phyloP scores from a whole-genome alignment of 2,888 invertebrate species.

The Campopleginae sp. region DNA sequence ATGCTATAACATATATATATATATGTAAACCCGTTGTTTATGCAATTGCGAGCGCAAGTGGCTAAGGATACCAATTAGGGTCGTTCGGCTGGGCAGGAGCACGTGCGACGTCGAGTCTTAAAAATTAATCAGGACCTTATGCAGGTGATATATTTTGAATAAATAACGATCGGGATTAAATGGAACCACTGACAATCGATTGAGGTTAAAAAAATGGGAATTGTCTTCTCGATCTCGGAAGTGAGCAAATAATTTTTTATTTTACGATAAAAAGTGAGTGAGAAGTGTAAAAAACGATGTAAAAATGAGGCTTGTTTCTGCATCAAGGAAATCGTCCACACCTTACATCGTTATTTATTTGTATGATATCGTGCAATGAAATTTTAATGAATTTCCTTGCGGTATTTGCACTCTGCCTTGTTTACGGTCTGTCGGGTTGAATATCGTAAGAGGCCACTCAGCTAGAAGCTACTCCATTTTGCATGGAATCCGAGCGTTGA shows the following conservation, averaged over 20 bases:
- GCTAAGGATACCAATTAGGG: conserved; percentile 40
- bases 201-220: neutral
- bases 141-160: conserved; percentile 25
- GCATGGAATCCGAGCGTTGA: conserved; percentile 37
- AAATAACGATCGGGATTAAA: conserved; percentile 16
- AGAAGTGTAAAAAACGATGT: neutral
- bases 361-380: conserved; percentile 29
- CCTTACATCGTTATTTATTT: conserved; percentile 35
- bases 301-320: neutral
- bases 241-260: neutral
- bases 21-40: conserved; percentile 32
- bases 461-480: conserved; percentile 22
- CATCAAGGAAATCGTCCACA: conserved; percentile 39
- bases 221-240: neutral
- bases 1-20: conserved; percentile 18
- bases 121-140: conserved; percentile 33
- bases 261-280: neutral
- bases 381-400: conserved; percentile 49
- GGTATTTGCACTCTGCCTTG: conserved; percentile 30
- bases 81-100: conserved; percentile 33
- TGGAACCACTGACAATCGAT: neutral
- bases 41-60: conserved; percentile 46
- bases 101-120: conserved; percentile 24
- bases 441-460: conserved; percentile 27
- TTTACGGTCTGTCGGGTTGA: conserved; percentile 28